Conservation (phyloP, 1,140 invertebrate species). For the Caenorhabditis latens region DNA sequence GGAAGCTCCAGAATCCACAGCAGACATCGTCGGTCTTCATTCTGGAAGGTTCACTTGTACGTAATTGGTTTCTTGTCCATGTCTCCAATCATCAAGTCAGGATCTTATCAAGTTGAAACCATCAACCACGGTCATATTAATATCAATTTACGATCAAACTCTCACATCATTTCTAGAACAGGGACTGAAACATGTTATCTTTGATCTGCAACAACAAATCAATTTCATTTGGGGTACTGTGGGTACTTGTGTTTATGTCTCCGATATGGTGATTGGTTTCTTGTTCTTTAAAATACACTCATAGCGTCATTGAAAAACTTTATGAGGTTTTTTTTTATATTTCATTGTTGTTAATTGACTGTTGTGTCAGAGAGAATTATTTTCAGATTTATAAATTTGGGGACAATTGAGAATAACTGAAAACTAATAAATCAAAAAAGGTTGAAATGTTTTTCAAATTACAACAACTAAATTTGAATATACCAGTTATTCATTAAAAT, state of each 20-base stretch:
- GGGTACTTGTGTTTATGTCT: slow-evolving; percentile 8
- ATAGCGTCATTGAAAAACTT: not conserved
- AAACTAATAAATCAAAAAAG: too few relatives aligned
- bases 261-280: slow-evolving; percentile 13
- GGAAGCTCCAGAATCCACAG: slow-evolving; percentile 6
- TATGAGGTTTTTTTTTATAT: not conserved
- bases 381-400: too few relatives aligned
- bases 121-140: not conserved
- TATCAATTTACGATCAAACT: slow-evolving; percentile 4
- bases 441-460: too few relatives aligned
- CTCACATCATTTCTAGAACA: slow-evolving; percentile 19
- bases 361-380: too few relatives aligned
- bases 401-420: too few relatives aligned
- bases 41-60: not conserved
- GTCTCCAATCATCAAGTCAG: not conserved
- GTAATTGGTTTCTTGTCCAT: slow-evolving; percentile 14
- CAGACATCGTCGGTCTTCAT: not conserved
- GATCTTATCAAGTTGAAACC: not conserved
- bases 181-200: not conserved
- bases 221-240: not conserved
- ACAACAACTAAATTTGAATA: too few relatives aligned
- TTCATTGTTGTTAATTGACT: too few relatives aligned
- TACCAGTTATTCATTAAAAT: too few relatives aligned
- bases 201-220: not conserved
- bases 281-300: slow-evolving; percentile 34